A percentile compares a stretch with the other conserved stretches of the same genome.
phyloP scores from a whole-genome alignment of 2,888 invertebrate genomes.

The Conops quadrifasciatus region DNA sequence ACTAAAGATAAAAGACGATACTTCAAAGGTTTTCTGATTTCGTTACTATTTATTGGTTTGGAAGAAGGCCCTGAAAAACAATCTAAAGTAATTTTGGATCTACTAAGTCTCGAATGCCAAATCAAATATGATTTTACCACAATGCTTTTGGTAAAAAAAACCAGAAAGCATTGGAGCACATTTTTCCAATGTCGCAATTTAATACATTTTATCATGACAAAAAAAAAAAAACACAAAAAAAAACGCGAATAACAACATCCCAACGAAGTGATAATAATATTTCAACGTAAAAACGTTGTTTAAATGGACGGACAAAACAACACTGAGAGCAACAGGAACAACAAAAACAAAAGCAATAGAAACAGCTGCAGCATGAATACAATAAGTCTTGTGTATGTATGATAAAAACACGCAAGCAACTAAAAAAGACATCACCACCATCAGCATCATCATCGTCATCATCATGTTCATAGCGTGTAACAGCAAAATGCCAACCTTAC shows the following conservation, averaged over 20 bases:
- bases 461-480: background rate
- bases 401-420: background rate
- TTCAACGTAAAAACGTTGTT: slow-evolving; percentile 6
- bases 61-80: no score
- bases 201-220: slow-evolving; percentile 8
- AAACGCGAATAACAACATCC: background rate
- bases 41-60: no score
- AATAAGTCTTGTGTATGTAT: background rate
- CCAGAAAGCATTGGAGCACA: no score
- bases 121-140: no score
- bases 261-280: background rate
- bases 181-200: slow-evolving; percentile 15
- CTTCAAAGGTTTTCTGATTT: no score
- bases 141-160: no score
- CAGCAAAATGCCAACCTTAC: slow-evolving; percentile 7
- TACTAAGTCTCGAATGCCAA: no score
- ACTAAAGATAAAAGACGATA: no score
- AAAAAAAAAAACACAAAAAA: background rate
- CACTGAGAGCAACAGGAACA: slow-evolving; percentile 12
- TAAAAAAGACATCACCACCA: slow-evolving; percentile 21
- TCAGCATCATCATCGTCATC: background rate
- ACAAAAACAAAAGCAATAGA: background rate
- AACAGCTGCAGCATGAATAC: background rate
- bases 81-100: no score
- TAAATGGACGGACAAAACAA: slow-evolving; percentile 11